These are phyloP conservation scores for Augochlorella aurata DNA, from an alignment of 2,888 invertebrate genomes.

Conservation along the genomic window DNA sequence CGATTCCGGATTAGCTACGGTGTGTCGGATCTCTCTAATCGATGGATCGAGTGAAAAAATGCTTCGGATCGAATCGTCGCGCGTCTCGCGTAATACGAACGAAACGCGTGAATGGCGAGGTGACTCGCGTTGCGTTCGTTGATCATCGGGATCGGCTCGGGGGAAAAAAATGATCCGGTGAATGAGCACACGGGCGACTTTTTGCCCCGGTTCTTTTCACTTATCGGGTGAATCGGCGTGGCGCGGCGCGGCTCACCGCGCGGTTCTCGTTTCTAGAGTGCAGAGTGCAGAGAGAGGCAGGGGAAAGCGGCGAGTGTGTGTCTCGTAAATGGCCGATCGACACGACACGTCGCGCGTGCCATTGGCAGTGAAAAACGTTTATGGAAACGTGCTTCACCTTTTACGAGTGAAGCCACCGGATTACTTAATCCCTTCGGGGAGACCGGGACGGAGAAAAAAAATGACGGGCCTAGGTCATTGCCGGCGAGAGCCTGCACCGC, in stretches of 20 bases:
- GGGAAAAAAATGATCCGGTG: constrained; percentile 13
- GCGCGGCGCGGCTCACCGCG: constrained; percentile 1
- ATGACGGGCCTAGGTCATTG: constrained; percentile 62
- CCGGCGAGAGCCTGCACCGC: constrained; percentile 36
- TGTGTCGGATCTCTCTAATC: neutral
- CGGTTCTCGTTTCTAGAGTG: too few species aligned
- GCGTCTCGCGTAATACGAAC: neutral
- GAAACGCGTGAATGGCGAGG: constrained; percentile 3
- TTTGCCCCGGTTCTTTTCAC: constrained; percentile 36
- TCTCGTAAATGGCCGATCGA: constrained; percentile 63
- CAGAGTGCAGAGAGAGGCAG: constrained; percentile 8
- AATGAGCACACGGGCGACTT: constrained; percentile 1
- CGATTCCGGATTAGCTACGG: neutral
- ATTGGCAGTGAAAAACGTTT: constrained; percentile 79
- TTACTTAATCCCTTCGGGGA: constrained; percentile 75
- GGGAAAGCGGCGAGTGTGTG: constrained; percentile 48
- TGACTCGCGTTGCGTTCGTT: constrained; percentile 1
- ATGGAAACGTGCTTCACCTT: constrained; percentile 77
- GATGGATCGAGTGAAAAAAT: neutral
- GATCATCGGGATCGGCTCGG: neutral
- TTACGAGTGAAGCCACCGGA: constrained; percentile 73
- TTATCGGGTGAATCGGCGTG: constrained; percentile 51
- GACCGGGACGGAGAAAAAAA: constrained; percentile 44
- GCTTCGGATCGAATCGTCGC: neutral
- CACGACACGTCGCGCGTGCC: constrained; percentile 64